A percentile compares a stretch with the other conserved stretches of the same genome.
Evolutionary conservation across 2,888 invertebrate species (phyloP).

Genomic region (Lucinisca nassula): DNA sequence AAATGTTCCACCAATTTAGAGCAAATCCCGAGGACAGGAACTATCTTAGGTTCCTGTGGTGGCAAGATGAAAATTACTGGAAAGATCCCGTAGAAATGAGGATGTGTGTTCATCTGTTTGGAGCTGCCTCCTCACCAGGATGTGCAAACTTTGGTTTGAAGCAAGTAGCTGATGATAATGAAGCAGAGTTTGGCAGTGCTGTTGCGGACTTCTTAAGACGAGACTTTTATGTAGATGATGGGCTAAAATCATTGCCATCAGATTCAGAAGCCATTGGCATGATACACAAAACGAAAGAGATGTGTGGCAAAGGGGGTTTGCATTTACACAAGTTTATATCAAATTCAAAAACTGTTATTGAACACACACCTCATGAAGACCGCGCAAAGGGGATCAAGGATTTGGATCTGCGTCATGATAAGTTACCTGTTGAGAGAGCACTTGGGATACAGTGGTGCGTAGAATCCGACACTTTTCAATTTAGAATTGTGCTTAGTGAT

Average conservation of each 20-base stretch:
- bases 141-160: constrained; percentile 65
- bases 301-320: constrained; percentile 46
- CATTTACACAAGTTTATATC: constrained; percentile 56
- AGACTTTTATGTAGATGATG: constrained; percentile 64
- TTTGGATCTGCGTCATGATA: background rate
- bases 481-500: constrained; percentile 41
- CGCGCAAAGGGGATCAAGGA: constrained; percentile 20
- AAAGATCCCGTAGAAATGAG: constrained; percentile 44
- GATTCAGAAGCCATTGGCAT: constrained; percentile 36
- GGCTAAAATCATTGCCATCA: constrained; percentile 42
- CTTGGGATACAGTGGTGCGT: constrained; percentile 67
- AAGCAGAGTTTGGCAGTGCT: constrained; percentile 12
- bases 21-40: constrained; percentile 48
- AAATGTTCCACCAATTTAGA: constrained; percentile 68
- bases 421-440: constrained; percentile 42
- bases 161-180: constrained; percentile 31
- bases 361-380: constrained; percentile 33
- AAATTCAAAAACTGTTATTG: constrained; percentile 56
- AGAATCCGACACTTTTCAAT: constrained; percentile 54
- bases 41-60: constrained; percentile 70
- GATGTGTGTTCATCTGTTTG: constrained; percentile 66
- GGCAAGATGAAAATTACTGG: constrained; percentile 47
- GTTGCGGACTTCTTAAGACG: constrained; percentile 47
- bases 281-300: constrained; percentile 12
- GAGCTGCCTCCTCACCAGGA: constrained; percentile 65